Evolutionary conservation across 2,113 vertebrate genomes (phyloP).

Genomic region (Malurus alboscapulatus): DNA sequence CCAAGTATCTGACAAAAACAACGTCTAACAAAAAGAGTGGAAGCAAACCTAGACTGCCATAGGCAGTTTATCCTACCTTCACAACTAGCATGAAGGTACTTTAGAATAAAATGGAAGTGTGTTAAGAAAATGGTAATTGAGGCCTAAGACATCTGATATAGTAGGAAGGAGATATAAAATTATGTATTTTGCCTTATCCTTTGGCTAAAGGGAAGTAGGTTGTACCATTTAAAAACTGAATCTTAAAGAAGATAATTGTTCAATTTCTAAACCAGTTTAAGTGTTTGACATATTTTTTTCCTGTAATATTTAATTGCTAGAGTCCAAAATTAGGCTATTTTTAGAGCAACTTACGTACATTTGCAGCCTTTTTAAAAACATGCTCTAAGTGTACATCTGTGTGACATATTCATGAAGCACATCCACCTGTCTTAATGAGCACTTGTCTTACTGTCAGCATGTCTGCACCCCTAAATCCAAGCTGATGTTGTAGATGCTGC

Average conservation of each 20-base stretch:
- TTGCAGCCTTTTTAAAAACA: background rate
- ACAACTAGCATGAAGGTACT: background rate
- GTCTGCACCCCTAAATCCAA: background rate
- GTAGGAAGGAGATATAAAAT: background rate
- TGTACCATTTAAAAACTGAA: background rate
- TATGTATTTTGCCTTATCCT: background rate
- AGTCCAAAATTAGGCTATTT: background rate
- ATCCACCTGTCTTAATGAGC: background rate
- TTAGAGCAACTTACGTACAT: rapidly evolving
- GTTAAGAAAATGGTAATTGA: background rate
- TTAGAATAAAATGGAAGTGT: background rate
- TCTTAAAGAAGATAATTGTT: background rate
- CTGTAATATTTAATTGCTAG: background rate
- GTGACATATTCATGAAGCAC: background rate
- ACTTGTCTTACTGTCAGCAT: background rate
- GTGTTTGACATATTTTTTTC: background rate
- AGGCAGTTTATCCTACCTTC: background rate
- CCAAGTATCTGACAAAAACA: background rate
- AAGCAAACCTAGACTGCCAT: background rate
- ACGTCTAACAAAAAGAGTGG: background rate
- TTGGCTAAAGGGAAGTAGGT: background rate
- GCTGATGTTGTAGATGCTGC: background rate
- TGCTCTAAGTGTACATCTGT: background rate
- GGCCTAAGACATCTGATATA: background rate
- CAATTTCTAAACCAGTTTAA: background rate